Evolutionary conservation across 35 echinoderm and acorn worm genomes (phyloP).

Genomic region (Anneissia japonica): DNA sequence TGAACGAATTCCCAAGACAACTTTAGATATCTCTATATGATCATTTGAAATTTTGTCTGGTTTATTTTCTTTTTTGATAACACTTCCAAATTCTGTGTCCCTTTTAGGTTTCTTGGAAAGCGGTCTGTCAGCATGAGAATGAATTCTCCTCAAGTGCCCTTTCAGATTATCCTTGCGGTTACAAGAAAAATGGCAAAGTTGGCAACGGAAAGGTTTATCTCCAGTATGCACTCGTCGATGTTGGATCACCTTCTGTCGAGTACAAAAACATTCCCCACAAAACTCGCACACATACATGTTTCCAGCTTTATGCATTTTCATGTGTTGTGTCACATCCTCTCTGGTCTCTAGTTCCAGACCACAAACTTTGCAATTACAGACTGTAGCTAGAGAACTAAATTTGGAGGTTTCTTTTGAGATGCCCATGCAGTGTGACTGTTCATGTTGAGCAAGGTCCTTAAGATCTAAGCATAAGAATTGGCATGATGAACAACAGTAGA

Average conservation of each 20-base stretch:
- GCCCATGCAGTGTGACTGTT: neutral
- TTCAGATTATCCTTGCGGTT: neutral
- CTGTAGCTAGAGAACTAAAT: neutral
- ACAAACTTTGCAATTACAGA: conserved; percentile 6
- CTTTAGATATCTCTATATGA: neutral
- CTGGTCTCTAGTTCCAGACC: neutral
- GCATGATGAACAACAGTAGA: neutral
- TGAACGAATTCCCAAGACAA: neutral
- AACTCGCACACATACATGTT: conserved; percentile 9
- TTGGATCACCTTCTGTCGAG: neutral
- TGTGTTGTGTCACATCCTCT: neutral
- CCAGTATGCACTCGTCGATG: conserved; percentile 4
- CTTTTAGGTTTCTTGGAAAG: neutral
- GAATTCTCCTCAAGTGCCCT: neutral
- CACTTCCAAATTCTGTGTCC: neutral
- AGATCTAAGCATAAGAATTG: neutral
- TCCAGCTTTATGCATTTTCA: neutral
- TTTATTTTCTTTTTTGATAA: neutral
- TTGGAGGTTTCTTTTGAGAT: neutral
- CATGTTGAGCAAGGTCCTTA: neutral
- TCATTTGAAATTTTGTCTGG: neutral
- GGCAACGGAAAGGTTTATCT: neutral
- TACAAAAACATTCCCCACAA: conserved; percentile 3
- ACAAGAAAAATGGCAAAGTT: conserved; percentile 5
- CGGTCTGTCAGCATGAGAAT: neutral